Conservation (phyloP, 2,888 invertebrate species). For the Temnothorax ravouxi region DNA sequence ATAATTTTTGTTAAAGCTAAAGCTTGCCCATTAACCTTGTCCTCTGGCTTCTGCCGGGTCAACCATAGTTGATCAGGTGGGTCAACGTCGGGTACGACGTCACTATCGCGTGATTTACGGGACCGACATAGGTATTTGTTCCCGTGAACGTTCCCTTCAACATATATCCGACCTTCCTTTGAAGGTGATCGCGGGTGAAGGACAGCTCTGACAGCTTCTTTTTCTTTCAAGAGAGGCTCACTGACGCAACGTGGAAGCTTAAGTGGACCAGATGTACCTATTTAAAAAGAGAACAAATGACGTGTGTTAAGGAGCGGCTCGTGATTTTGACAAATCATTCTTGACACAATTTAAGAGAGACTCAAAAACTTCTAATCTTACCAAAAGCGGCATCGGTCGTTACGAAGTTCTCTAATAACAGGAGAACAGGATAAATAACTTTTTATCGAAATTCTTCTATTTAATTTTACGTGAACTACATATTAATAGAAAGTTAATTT, state of each 20-base stretch:
- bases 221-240: background rate
- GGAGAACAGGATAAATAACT: background rate
- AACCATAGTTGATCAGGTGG: slow-evolving; percentile 8
- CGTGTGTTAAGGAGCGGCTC: background rate
- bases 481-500: slow-evolving; percentile 33
- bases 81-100: background rate
- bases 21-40: background rate
- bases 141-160: slow-evolving; percentile 11
- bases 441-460: background rate
- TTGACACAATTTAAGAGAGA: background rate
- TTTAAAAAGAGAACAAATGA: slow-evolving; percentile 16
- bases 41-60: background rate
- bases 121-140: background rate
- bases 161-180: background rate
- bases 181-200: slow-evolving; percentile 4
- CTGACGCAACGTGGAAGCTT: background rate
- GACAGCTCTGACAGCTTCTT: slow-evolving; percentile 1
- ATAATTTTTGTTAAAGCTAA: slow-evolving; percentile 2
- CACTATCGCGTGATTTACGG: slow-evolving; percentile 19
- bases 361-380: background rate
- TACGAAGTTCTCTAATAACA: background rate
- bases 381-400: background rate
- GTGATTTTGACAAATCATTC: slow-evolving; percentile 19
- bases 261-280: background rate
- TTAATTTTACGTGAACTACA: background rate